phyloP scores from a whole-genome alignment of 2,113 vertebrate genomes.

The Mus spicilegus region DNA sequence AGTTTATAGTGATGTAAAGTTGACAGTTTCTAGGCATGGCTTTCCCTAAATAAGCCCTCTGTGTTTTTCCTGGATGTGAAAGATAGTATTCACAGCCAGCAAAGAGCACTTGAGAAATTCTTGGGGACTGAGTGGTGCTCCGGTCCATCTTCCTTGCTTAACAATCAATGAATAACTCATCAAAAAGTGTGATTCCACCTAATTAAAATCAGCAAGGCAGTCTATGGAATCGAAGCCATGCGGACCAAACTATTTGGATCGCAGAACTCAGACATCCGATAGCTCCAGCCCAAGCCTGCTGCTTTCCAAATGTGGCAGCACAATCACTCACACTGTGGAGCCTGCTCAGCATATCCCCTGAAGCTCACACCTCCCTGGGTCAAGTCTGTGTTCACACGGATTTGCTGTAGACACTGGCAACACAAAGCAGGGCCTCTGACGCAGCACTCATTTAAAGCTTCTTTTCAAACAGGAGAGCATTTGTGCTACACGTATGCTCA shows the following conservation, averaged over 20 bases:
- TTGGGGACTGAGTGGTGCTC: conserved; percentile 72
- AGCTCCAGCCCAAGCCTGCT: conserved; percentile 71
- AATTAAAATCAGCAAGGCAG: conserved; percentile 84
- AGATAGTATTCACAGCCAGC: conserved; percentile 87
- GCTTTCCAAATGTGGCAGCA: conserved; percentile 74
- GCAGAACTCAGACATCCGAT: conserved; percentile 65
- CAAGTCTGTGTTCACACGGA: neutral
- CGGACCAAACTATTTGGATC: conserved; percentile 77
- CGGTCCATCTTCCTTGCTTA: conserved; percentile 81
- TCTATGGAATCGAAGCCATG: conserved; percentile 79
- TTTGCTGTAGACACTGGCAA: neutral
- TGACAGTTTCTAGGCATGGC: conserved; percentile 89
- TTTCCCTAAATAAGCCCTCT: conserved; percentile 73
- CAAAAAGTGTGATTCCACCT: conserved; percentile 82
- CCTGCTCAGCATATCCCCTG: conserved; percentile 3
- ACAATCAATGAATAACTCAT: conserved; percentile 75
- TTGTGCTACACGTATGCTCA: neutral
- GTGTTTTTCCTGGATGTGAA: conserved; percentile 87
- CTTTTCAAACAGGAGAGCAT: conserved; percentile 10
- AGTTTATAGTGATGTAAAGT: conserved; percentile 84
- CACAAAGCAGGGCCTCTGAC: neutral
- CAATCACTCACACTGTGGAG: neutral
- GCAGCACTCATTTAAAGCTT: neutral
- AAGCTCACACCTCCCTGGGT: neutral
- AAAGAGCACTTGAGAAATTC: conserved; percentile 81